Base-by-base conservation (phyloP, 2,888 invertebrate species). In the Cantharis nigra region DNA sequence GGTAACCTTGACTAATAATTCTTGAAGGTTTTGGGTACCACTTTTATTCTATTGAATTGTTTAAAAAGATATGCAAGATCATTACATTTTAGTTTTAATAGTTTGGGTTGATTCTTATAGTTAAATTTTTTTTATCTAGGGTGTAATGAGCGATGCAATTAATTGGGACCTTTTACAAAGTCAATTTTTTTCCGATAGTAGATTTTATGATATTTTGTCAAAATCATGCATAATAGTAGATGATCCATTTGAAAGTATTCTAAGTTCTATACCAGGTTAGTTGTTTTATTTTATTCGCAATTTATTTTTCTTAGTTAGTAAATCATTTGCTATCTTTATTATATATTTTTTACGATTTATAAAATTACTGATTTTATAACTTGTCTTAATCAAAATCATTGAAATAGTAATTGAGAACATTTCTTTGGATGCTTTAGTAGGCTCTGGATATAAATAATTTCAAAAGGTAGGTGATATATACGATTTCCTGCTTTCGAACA, bases 61-160 rank as follows among this genome's bases (percentile, higher is more conserved):
- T 49, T 49, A 9, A 49, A 49, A 49, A 49, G n/a, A 49, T 49
- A 49, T 2, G 7, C 49, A 49, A n/a, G n/a, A n/a, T 49, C n/a
- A n/a, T n/a, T 13, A 49, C n/a, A n/a, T 49, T 49, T n/a, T 3
- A 49, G n/a, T 49, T 49, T 49, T 49, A n/a, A 49, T n/a, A 49
- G 4, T 49, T 13, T 49, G n/a, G n/a, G n/a, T 49, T 49, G n/a
- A n/a, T n/a, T 14, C 65, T 72, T 28, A 33, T 13, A 67, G 72
- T 62, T 73, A 70, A 69, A 16, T 79, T 82, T 65, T 75, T 77
- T 72, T 73, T 64, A 69, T 79, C 63, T 89, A 97, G 95, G 98
- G 98, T 69, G 98, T 98, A 4, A 95, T 98, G 95, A 96, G 97
- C 83, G 94, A 95, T 82, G 96, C 97, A 0, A 97, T 98, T 84